Percentiles rank a stretch among this genome's conserved stretches.
Evolutionary conservation across 37 sponge, comb jelly and placozoan species (phyloP).

Genomic region (Axinella damicornis): DNA sequence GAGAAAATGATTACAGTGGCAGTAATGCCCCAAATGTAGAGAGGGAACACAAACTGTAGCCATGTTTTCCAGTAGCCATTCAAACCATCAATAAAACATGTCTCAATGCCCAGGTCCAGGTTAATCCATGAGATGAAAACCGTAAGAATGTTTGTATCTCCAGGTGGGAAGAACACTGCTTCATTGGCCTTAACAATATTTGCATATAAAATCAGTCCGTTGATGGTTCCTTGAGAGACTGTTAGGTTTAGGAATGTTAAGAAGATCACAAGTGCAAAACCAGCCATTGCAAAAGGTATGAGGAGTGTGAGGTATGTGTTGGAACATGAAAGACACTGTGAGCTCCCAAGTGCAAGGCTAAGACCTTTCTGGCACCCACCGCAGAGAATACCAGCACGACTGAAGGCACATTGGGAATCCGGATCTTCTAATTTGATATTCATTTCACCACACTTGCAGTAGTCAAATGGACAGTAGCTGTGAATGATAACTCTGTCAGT

Average conservation of each 20-base stretch:
- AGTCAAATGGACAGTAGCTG: not conserved
- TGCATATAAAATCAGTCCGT: slow-evolving; percentile 11
- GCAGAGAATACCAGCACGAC: not conserved
- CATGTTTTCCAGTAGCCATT: slow-evolving; percentile 20
- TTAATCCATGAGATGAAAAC: slow-evolving; percentile 39
- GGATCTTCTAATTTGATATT: not conserved
- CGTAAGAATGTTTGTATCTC: not conserved
- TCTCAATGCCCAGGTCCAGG: slow-evolving; percentile 43
- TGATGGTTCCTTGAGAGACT: not conserved
- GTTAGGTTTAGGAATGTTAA: not conserved
- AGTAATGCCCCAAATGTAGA: slow-evolving; percentile 9
- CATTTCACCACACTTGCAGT: not conserved
- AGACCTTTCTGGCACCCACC: not conserved
- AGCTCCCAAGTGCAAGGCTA: slow-evolving; percentile 7
- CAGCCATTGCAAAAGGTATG: not conserved
- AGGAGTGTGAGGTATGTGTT: not conserved
- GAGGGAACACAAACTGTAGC: slow-evolving; percentile 37
- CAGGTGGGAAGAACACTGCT: too few species aligned
- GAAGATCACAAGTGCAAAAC: not conserved
- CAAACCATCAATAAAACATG: slow-evolving; percentile 31
- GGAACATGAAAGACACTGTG: not conserved
- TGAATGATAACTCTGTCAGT: not conserved
- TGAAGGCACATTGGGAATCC: slow-evolving; percentile 11
- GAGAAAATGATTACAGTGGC: not conserved
- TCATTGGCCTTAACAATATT: not conserved